phyloP scores from a whole-genome alignment of 2,113 vertebrate species.

The Ranitomeya variabilis region DNA sequence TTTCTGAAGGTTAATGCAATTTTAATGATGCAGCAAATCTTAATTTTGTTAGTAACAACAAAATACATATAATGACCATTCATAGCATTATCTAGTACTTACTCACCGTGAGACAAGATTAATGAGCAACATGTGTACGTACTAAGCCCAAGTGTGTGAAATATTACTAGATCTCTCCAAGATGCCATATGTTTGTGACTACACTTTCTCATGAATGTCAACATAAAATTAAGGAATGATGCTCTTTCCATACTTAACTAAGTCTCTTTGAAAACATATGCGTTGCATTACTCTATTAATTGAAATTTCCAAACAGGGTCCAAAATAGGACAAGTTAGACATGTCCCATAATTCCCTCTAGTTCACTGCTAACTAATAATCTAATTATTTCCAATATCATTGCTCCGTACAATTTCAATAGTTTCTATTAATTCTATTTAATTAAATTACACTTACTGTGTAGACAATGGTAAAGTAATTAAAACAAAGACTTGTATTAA shows the following conservation, averaged over 20 bases:
- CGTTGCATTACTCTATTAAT: background rate
- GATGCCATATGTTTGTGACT: background rate
- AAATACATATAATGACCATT: slow-evolving; percentile 49
- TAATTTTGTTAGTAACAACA: slow-evolving; percentile 50
- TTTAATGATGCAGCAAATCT: slow-evolving; percentile 57
- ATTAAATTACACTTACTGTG: slow-evolving; percentile 24
- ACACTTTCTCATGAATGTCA: background rate
- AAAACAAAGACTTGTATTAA: slow-evolving; percentile 10
- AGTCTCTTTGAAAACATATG: background rate
- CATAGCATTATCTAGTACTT: slow-evolving; percentile 46
- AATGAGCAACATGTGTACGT: slow-evolving; percentile 38
- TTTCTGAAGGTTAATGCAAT: slow-evolving; percentile 50
- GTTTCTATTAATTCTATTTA: slow-evolving; percentile 20
- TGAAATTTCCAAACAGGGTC: background rate
- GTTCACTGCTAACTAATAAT: background rate
- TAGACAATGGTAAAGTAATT: slow-evolving; percentile 20
- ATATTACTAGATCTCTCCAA: slow-evolving; percentile 16
- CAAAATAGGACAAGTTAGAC: background rate
- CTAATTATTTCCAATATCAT: slow-evolving; percentile 29
- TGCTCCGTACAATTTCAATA: background rate
- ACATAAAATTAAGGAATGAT: background rate
- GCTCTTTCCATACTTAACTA: background rate
- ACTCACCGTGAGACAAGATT: slow-evolving; percentile 49
- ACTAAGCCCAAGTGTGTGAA: slow-evolving; percentile 28
- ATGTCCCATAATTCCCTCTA: background rate